phyloP scores from a whole-genome alignment of 2,113 vertebrate genomes.

The Monopterus albus region DNA sequence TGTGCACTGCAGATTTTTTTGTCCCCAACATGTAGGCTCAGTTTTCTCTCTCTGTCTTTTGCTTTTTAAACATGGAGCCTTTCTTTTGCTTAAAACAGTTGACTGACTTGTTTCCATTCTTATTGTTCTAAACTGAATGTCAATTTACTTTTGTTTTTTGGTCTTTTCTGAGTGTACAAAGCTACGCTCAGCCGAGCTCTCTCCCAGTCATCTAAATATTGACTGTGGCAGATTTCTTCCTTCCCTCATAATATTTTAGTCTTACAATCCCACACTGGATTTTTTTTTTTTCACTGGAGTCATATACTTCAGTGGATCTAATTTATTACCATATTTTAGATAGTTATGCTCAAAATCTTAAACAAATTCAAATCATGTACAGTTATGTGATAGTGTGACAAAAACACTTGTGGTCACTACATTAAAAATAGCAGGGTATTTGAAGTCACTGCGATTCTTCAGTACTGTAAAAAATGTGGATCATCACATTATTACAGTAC shows the following conservation, averaged over 20 bases:
- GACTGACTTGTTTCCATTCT: slow-evolving; percentile 19
- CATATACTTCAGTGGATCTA: not conserved
- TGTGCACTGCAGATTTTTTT: not conserved
- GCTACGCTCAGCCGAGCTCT: slow-evolving; percentile 5
- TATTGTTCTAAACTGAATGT: slow-evolving; percentile 53
- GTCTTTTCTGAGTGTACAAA: slow-evolving; percentile 43
- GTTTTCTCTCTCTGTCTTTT: not conserved
- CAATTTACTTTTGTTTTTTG: slow-evolving; percentile 49
- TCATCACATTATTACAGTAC: no score
- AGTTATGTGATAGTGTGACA: no score
- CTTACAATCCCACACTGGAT: not conserved
- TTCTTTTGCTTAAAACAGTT: slow-evolving; percentile 27
- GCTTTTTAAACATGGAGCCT: not conserved
- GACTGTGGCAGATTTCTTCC: not conserved
- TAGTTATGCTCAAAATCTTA: not conserved
- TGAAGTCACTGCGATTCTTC: no score
- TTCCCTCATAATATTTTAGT: not conserved
- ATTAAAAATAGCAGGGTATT: no score
- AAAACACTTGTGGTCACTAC: no score
- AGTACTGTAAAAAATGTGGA: no score
- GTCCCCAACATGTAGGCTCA: not conserved
- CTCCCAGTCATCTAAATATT: slow-evolving; percentile 4
- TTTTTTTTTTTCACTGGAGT: not conserved
- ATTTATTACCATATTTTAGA: not conserved
- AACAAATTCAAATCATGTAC: slow-evolving; percentile 18